Evolutionary conservation across 2,888 invertebrate species (phyloP), one percentile per base, ranked within the genome.

Genomic region (Leucozona laternaria): DNA sequence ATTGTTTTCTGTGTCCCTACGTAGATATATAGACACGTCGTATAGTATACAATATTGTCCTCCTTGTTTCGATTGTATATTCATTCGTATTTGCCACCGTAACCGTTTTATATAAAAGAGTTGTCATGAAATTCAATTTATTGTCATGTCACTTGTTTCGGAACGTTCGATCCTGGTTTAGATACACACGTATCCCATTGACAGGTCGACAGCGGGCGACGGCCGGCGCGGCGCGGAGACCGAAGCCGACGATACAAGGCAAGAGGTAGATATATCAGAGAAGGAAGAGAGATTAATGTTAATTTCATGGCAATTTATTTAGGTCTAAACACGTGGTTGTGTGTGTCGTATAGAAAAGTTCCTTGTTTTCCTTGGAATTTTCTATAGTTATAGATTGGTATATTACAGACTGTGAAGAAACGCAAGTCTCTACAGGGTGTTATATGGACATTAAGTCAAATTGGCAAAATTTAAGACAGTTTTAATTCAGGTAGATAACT

Each of bases 101-200:
- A 48, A 40, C 68, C 20, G 34, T 68, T 68, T 68, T 68, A 68
- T 68, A 81, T 72, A 85, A 85, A 86, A 86, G 81, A 86, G 85
- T 86, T 86, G 85, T 86, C 85, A 86, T 86, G 81, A 77, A 86
- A 86, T 73, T 86, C 85, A 86, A 86, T 86, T 86, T 86, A 86
- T 86, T 81, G 73, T 86, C 81, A 70, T 86, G 85, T 86, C 85
- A 86, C 85, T 86, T 81, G 77, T 80, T 75, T 72, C 31, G 13
- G 37, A 68, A 50, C 34, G 40, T 53, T 70, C 50, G 58, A 70
- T 73, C 58, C 72, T 70, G 78, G 31, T 34, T 57, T 37, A 28
- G 50, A 76, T 55, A 31, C 22, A 66, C 43, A 66, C 43, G 45
- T 34, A 40, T 40, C 34, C 7, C 17, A 70, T 40, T 20, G 6